These are phyloP conservation scores for Lysandra bellargus DNA, from an alignment of 2,888 invertebrate genomes.

Conservation along the genomic window DNA sequence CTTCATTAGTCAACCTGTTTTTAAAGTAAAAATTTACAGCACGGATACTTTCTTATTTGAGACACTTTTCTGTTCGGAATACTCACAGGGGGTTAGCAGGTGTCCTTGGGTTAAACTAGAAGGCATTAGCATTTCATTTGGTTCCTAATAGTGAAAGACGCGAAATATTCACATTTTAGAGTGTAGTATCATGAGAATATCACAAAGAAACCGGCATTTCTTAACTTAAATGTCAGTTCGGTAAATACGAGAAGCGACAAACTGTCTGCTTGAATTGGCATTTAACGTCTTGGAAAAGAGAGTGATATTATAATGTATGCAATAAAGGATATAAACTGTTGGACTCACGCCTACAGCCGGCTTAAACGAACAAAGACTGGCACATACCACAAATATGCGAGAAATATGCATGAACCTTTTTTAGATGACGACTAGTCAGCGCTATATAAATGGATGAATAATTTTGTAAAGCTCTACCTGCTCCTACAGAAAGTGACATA, in stretches of 20 bases:
- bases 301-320: constrained; percentile 34
- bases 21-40: not conserved
- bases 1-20: not conserved
- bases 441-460: not conserved
- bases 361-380: constrained; percentile 47
- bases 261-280: constrained; percentile 30
- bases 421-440: not conserved
- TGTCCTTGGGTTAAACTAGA: not conserved
- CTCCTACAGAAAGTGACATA: not conserved
- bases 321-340: constrained; percentile 53
- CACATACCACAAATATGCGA: constrained; percentile 42
- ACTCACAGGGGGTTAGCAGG: not conserved
- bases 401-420: not conserved
- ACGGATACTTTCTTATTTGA: not conserved
- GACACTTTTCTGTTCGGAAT: not conserved
- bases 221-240: not conserved
- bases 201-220: not conserved
- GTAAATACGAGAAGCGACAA: constrained; percentile 31
- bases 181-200: not conserved
- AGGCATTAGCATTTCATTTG: not conserved
- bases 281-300: constrained; percentile 1
- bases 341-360: constrained; percentile 52
- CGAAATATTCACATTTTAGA: not conserved
- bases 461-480: not conserved
- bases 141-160: not conserved